Conservation (phyloP, 1,140 invertebrate species). For the Phortica variegata region DNA sequence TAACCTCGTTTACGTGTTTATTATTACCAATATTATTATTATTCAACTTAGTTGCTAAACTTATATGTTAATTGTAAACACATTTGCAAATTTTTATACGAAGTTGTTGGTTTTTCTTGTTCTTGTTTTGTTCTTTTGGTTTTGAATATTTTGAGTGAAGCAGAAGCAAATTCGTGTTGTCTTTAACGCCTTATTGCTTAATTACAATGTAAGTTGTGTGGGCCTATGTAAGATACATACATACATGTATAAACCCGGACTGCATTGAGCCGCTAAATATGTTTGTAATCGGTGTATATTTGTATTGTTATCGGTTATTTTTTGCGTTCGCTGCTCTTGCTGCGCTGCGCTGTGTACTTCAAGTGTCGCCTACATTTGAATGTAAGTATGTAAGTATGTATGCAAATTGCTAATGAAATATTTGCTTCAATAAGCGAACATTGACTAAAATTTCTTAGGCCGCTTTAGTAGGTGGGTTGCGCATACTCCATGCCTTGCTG, state of each 20-base stretch:
- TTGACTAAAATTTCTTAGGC: not conserved
- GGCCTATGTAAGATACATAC: not conserved
- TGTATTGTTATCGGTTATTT: not conserved
- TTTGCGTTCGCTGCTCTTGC: not conserved
- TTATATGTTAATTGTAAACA: not conserved
- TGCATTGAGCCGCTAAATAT: not conserved
- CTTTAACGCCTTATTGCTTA: not conserved
- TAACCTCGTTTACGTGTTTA: too few species aligned
- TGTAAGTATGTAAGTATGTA: not conserved
- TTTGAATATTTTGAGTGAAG: not conserved
- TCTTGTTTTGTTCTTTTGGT: not conserved
- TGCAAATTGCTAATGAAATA: not conserved
- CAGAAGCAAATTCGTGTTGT: not conserved
- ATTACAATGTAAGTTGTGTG: not conserved
- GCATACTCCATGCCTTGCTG: slow-evolving; percentile 52
- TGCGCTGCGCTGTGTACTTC: not conserved
- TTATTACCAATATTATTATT: not conserved
- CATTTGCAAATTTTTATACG: not conserved
- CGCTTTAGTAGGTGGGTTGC: slow-evolving; percentile 54
- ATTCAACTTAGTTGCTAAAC: not conserved
- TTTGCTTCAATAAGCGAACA: not conserved
- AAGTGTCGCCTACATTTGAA: too few species aligned
- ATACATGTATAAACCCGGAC: not conserved
- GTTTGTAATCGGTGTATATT: not conserved
- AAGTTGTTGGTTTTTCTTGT: not conserved